These are phyloP conservation scores for Setophaga kirtlandii DNA, from an alignment of 2,113 vertebrate species.

Conservation along the genomic window DNA sequence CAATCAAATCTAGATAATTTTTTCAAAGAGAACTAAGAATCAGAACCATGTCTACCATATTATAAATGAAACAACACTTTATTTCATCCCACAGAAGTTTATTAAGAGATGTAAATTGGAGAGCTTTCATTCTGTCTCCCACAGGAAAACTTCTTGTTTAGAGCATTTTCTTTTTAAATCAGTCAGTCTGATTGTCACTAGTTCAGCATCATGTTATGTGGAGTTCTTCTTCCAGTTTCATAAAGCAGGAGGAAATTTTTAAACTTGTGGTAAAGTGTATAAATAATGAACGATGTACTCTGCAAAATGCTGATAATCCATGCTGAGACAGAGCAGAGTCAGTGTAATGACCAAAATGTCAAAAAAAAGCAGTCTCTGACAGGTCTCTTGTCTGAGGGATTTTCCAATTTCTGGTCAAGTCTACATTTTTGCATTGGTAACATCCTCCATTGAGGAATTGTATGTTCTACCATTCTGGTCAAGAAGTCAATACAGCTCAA, in stretches of 20 bases:
- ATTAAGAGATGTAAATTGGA: not conserved
- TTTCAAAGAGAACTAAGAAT: not conserved
- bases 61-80: not conserved
- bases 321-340: not conserved
- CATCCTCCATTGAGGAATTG: not conserved
- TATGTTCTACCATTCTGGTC: not conserved
- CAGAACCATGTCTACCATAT: not conserved
- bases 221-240: not conserved
- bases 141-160: not conserved
- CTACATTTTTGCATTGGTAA: not conserved
- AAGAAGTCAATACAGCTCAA: not conserved
- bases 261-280: not conserved
- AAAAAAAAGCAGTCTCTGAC: not conserved
- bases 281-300: not conserved
- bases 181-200: not conserved
- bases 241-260: not conserved
- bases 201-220: rapidly evolving
- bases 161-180: not conserved
- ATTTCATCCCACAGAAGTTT: not conserved
- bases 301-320: not conserved
- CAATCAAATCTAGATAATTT: not conserved
- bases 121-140: not conserved
- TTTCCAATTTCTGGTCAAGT: not conserved
- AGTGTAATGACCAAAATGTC: not conserved
- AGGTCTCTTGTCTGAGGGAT: not conserved